Conservation (phyloP, 2,797 vertebrate species). For the Pantherophis alleghaniensis region DNA sequence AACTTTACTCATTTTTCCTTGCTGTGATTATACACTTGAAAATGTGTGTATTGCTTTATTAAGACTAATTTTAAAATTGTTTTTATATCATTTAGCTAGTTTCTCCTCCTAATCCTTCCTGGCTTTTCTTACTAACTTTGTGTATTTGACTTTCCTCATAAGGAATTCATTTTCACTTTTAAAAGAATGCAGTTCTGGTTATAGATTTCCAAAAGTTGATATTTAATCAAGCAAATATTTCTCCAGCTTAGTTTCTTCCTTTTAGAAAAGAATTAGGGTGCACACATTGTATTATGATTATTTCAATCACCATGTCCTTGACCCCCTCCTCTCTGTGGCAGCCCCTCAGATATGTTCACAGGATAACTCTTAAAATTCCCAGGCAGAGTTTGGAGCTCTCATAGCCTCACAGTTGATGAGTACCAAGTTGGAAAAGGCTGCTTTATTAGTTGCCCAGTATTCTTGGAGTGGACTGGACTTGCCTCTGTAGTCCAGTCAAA, state of each 20-base stretch:
- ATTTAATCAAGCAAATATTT: neutral
- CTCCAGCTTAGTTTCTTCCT: neutral
- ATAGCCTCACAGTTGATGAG: neutral
- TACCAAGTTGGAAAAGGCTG: neutral
- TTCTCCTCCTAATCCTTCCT: neutral
- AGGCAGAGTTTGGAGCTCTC: neutral
- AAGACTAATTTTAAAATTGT: neutral
- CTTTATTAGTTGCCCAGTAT: neutral
- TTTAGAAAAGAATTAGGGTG: neutral
- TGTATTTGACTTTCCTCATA: neutral
- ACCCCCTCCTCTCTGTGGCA: no score
- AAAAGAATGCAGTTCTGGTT: neutral
- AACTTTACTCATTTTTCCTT: neutral
- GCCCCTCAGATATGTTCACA: neutral
- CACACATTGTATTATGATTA: neutral
- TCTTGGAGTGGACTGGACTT: neutral
- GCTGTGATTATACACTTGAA: neutral
- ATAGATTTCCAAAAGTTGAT: slow-evolving; percentile 1
- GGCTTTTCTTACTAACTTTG: neutral
- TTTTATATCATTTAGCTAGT: neutral
- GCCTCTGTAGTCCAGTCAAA: neutral
- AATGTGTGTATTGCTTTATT: neutral
- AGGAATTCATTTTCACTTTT: slow-evolving; percentile 18
- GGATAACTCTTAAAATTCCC: neutral
- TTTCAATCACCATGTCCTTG: neutral